Base-by-base conservation (phyloP, 2,113 vertebrate genomes). In the Apistogramma diplotaenia region DNA sequence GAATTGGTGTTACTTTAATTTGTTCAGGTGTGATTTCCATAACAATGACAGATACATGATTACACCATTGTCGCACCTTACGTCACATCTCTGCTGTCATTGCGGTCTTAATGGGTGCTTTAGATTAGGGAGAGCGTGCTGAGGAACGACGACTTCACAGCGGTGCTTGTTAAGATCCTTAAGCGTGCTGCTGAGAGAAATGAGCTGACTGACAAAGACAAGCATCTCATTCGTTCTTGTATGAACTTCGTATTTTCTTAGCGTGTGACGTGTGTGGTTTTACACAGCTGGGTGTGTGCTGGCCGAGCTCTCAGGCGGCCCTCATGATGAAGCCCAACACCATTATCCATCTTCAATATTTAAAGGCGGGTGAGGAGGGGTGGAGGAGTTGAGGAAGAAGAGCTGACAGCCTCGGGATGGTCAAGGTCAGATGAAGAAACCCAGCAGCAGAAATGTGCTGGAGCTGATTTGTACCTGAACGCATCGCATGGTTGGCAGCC, bases 321-420 rank as follows among this genome's bases (percentile, higher is more conserved):
- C 87, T 57, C n/a, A 6, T 55, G 82, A 87, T 82, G 85, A 76
- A 86, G 62, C 27, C 61, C 61, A 92, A 80, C 84, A 29, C 89
- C 91, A 94, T 93, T 92, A 93, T 89, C 87, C 84, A 54, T 91
- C 87, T 92, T 94, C 87, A 93, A 94, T 94, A 94, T 93, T 93
- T 93, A 93, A 94, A 93, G 21, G 35, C 4, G 37, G 3, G 5
- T 2, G 25, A 25, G 53, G 23, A 15, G 67, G 71, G 57, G 83
- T 6, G 62, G 71, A 23, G 59, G 29, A 21, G 51, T 78, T 78
- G 78, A 77, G 55, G 67, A 76, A 55, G 57, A 88, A 8, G 57
- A 76, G 75, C 76, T 82, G 86, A 85, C 82, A 82, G 76, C 43
- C 76, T 75, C 51, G 1, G 72, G 65, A 61, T 67, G 54, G 81